Evolutionary conservation across 2,888 invertebrate species (phyloP).

Genomic region (Chrysina gloriosa): DNA sequence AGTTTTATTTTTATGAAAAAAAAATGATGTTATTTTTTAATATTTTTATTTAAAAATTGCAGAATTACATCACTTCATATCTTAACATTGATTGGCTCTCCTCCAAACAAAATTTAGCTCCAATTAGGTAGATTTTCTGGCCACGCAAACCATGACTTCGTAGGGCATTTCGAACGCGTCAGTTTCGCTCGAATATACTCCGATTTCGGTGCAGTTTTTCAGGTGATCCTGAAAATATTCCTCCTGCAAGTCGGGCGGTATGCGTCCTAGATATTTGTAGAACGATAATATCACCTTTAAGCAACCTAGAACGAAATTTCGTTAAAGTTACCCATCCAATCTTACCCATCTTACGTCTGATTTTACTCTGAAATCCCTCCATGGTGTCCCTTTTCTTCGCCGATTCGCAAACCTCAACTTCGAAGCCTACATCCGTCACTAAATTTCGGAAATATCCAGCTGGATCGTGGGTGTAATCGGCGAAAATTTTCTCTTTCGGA

Average conservation of each 20-base stretch:
- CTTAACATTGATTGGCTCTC: too few species aligned
- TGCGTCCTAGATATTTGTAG: background rate
- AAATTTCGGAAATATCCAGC: background rate
- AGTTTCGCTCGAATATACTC: background rate
- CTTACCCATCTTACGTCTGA: too few species aligned
- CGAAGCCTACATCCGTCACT: background rate
- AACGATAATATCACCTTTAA: background rate
- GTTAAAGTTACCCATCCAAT: background rate
- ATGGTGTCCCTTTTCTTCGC: background rate
- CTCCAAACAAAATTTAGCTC: background rate
- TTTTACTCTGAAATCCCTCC: background rate
- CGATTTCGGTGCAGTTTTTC: background rate
- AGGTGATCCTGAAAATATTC: conserved; percentile 7
- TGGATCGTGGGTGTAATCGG: background rate
- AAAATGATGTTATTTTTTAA: too few species aligned
- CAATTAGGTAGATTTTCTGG: background rate
- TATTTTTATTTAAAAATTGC: too few species aligned
- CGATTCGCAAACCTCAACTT: conserved; percentile 5
- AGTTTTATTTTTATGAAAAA: too few species aligned
- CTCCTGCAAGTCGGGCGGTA: background rate
- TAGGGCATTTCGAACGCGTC: background rate
- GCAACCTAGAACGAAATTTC: background rate
- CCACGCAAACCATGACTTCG: background rate
- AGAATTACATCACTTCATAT: too few species aligned
- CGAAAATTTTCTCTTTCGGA: background rate